A percentile compares a stretch with the other conserved stretches of the same genome.
These are phyloP conservation scores for Mycalesis mineus DNA, from an alignment of 2,888 invertebrate genomes.

Conservation along the genomic window DNA sequence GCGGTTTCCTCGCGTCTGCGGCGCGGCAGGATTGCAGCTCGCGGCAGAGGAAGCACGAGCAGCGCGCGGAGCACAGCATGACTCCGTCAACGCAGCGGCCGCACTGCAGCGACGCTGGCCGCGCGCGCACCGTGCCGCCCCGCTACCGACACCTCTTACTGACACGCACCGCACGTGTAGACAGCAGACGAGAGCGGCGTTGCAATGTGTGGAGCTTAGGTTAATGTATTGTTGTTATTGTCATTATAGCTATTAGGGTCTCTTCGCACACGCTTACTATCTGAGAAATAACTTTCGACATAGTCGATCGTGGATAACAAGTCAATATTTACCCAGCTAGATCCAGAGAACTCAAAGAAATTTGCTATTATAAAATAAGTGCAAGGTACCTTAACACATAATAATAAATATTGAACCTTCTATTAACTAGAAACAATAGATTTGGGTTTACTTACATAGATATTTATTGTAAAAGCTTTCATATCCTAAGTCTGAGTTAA, in stretches of 20 bases:
- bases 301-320: background rate
- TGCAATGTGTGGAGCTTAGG: no score
- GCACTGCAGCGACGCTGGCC: constrained; percentile 57
- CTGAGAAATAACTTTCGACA: background rate
- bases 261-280: background rate
- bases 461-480: background rate
- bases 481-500: constrained; percentile 42
- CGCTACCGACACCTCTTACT: constrained; percentile 35
- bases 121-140: constrained; percentile 51
- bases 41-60: constrained; percentile 85
- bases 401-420: no score
- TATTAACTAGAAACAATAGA: no score
- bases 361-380: no score
- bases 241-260: background rate
- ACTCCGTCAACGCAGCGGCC: constrained; percentile 63
- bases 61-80: constrained; percentile 85
- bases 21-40: constrained; percentile 82
- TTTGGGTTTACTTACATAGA: no score
- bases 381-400: no score
- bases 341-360: no score
- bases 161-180: constrained; percentile 28
- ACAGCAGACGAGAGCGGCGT: background rate
- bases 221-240: background rate
- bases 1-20: constrained; percentile 67
- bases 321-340: background rate